Percentiles rank a stretch among this genome's conserved stretches.
These are phyloP conservation scores for Onychomys torridus DNA, from an alignment of 2,797 vertebrate genomes.

Conservation along the genomic window DNA sequence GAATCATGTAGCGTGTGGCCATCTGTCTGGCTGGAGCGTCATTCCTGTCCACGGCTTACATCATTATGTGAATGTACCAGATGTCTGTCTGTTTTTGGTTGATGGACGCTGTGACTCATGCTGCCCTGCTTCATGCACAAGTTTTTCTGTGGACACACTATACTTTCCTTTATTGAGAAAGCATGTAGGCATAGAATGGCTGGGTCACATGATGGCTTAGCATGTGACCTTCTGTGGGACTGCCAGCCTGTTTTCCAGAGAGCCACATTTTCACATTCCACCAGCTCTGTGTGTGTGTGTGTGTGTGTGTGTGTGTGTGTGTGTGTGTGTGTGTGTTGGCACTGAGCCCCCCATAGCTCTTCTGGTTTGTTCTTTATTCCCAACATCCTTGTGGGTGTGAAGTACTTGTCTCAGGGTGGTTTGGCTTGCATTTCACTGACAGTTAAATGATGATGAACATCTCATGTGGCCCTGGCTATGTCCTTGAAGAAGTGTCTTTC, in stretches of 20 bases:
- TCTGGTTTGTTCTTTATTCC: neutral
- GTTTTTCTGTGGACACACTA: neutral
- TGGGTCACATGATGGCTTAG: accelerated
- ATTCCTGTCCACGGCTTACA: neutral
- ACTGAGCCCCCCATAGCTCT: neutral
- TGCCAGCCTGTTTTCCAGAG: neutral
- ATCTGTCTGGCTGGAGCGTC: neutral
- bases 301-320: neutral
- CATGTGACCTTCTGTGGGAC: neutral
- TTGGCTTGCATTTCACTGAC: neutral
- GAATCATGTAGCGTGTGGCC: accelerated
- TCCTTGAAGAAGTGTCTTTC: neutral
- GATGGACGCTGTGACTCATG: accelerated
- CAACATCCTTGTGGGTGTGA: neutral
- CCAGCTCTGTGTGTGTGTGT: neutral
- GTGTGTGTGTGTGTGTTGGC: neutral
- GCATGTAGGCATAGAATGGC: no score
- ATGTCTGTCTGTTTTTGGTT: neutral
- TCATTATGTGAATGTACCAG: accelerated
- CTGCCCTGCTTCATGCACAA: no score
- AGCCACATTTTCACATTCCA: accelerated
- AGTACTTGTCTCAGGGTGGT: neutral
- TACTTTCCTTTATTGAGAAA: neutral
- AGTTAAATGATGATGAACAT: neutral
- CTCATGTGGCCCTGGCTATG: neutral